Evolutionary conservation across 2,888 invertebrate genomes (phyloP).

Genomic region (Vannuccia rotundouncinata): DNA sequence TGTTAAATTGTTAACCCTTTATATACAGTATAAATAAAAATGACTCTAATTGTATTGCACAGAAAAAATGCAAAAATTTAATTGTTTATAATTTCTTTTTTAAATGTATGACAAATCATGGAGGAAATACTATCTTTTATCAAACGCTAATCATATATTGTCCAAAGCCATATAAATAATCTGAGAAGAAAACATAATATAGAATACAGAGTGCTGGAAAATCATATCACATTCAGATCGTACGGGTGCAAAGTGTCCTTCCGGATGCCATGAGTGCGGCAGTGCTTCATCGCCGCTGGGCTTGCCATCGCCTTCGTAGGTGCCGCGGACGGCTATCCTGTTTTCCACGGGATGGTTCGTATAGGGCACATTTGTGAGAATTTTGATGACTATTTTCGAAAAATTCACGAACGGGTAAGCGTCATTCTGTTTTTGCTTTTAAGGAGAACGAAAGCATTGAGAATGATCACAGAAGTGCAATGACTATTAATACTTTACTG

Average conservation of each 20-base stretch:
- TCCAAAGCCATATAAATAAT: slow-evolving; percentile 1
- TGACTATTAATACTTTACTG: slow-evolving; percentile 9
- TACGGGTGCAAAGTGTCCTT: slow-evolving; percentile 7
- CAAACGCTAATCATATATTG: slow-evolving; percentile 11
- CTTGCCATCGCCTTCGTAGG: slow-evolving; percentile 8
- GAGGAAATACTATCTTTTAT: too few relatives aligned
- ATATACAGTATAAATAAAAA: too few relatives aligned
- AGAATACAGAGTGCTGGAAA: slow-evolving; percentile 21
- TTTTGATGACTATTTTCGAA: slow-evolving; percentile 19
- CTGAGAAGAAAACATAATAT: slow-evolving; percentile 14
- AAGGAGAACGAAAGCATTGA: neutral
- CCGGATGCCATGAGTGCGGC: slow-evolving; percentile 23
- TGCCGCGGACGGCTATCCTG: slow-evolving; percentile 2
- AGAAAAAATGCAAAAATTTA: too few relatives aligned
- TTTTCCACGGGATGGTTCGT: slow-evolving; percentile 20
- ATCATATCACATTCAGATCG: slow-evolving; percentile 19
- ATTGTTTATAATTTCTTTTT: too few relatives aligned
- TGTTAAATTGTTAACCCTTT: too few relatives aligned
- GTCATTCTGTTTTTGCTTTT: slow-evolving; percentile 22
- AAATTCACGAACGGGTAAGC: neutral
- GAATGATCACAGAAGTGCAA: slow-evolving; percentile 2
- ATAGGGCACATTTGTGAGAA: slow-evolving; percentile 25
- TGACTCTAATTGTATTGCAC: too few relatives aligned
- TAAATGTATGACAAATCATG: too few relatives aligned
- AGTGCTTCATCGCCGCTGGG: slow-evolving; percentile 11